These are phyloP conservation scores for Ceratina australensis DNA, from an alignment of 1,140 invertebrate genomes.

Conservation along the genomic window DNA sequence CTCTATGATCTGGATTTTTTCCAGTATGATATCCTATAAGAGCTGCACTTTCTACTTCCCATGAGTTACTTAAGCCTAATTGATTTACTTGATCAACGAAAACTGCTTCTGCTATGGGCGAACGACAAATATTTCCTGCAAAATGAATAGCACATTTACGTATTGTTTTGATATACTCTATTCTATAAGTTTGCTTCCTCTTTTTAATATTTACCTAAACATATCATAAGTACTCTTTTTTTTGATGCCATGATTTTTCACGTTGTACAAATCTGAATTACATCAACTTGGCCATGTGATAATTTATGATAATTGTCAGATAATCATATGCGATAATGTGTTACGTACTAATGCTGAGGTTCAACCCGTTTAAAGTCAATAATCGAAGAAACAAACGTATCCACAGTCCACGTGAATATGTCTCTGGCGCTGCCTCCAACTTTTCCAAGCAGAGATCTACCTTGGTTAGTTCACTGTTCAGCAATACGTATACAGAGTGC, in stretches of 20 bases:
- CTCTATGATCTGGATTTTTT: slow-evolving; percentile 87
- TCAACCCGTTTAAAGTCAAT: no score
- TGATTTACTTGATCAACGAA: slow-evolving; percentile 86
- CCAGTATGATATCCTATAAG: slow-evolving; percentile 91
- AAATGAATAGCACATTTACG: slow-evolving; percentile 38
- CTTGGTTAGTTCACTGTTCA: no score
- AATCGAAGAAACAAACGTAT: no score
- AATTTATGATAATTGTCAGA: no score
- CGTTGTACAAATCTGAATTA: no score
- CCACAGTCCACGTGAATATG: no score
- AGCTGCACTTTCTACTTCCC: slow-evolving; percentile 93
- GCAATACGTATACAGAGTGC: no score
- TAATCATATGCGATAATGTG: no score
- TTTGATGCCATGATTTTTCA: slow-evolving; percentile 52
- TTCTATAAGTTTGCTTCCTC: slow-evolving; percentile 1
- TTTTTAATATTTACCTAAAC: slow-evolving; percentile 74
- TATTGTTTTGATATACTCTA: neutral
- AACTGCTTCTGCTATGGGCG: slow-evolving; percentile 94
- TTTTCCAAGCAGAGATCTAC: no score
- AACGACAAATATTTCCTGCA: slow-evolving; percentile 94
- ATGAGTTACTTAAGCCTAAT: slow-evolving; percentile 81
- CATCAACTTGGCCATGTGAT: no score
- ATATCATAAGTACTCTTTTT: slow-evolving; percentile 79
- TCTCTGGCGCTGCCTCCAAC: no score
- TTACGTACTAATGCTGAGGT: no score